These are phyloP conservation scores for Hybos culiciformis DNA, from an alignment of 2,888 invertebrate species.

Conservation along the genomic window DNA sequence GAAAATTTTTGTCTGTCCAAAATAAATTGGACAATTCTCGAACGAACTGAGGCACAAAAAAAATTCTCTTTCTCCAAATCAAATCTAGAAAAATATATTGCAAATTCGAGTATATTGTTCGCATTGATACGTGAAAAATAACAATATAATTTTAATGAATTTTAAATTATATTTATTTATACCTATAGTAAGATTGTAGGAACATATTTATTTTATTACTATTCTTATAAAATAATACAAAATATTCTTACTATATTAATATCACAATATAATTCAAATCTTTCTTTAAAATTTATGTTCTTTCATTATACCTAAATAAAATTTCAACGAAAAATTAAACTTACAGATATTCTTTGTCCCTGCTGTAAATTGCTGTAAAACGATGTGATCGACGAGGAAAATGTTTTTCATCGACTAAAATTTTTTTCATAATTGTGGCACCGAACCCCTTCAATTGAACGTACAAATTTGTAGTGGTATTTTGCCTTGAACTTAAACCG, in stretches of 20 bases:
- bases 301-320: neutral
- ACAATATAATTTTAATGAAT: conserved; percentile 4
- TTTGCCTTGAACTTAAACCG: conserved; percentile 46
- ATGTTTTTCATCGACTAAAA: conserved; percentile 49
- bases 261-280: too few species aligned
- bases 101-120: neutral
- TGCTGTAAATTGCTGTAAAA: conserved; percentile 77
- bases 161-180: too few species aligned
- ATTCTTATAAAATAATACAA: too few species aligned
- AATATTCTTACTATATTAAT: too few species aligned
- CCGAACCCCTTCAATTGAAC: conserved; percentile 26
- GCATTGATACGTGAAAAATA: conserved; percentile 4
- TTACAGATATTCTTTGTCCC: conserved; percentile 86
- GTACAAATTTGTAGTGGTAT: conserved; percentile 34
- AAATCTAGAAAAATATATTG: conserved; percentile 45
- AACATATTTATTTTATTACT: too few species aligned
- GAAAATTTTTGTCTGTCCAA: conserved; percentile 76
- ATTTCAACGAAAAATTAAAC: conserved; percentile 26
- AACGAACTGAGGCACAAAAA: conserved; percentile 73
- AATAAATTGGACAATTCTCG: conserved; percentile 84
- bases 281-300: too few species aligned
- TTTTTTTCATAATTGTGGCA: conserved; percentile 24
- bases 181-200: too few species aligned
- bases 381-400: conserved; percentile 68
- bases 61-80: conserved; percentile 68